Evolutionary conservation across 2,113 vertebrate genomes (phyloP).

Genomic region (Melanerpes aurifrons): DNA sequence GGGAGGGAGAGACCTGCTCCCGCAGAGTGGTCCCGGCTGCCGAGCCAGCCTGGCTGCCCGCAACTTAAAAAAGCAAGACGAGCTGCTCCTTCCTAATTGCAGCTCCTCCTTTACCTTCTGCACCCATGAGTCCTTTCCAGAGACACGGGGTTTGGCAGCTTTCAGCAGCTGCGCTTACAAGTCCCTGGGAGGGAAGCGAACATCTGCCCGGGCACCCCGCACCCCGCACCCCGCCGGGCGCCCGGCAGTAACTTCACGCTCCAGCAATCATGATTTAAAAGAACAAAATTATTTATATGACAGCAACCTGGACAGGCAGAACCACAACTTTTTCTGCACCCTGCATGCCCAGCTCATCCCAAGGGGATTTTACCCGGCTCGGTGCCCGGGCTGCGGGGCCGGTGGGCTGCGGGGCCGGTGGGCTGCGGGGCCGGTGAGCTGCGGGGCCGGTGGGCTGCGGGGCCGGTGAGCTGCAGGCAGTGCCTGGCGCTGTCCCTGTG

Average conservation of each 20-base stretch:
- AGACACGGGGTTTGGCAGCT: background rate
- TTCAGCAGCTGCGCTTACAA: constrained; percentile 79
- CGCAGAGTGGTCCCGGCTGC: background rate
- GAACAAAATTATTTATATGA: background rate
- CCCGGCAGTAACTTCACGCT: background rate
- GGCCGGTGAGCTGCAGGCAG: background rate
- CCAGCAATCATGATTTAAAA: background rate
- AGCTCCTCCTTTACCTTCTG: constrained; percentile 12
- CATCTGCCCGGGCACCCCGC: constrained; percentile 75
- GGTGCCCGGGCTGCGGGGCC: background rate
- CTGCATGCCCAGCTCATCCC: too few relatives aligned
- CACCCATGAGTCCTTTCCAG: constrained; percentile 47
- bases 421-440: background rate
- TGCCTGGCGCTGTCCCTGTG: background rate
- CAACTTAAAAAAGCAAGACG: background rate
- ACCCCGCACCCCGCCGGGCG: background rate
- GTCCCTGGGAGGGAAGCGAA: constrained; percentile 65
- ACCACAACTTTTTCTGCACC: too few relatives aligned
- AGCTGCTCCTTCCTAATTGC: background rate
- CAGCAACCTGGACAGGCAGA: background rate
- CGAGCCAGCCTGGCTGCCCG: background rate
- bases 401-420: too few relatives aligned
- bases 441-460: too few relatives aligned
- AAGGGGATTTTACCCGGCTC: too few relatives aligned
- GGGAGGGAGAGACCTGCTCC: background rate